phyloP scores from a whole-genome alignment of 2,797 vertebrate species.

The Loriculus beryllinus region DNA sequence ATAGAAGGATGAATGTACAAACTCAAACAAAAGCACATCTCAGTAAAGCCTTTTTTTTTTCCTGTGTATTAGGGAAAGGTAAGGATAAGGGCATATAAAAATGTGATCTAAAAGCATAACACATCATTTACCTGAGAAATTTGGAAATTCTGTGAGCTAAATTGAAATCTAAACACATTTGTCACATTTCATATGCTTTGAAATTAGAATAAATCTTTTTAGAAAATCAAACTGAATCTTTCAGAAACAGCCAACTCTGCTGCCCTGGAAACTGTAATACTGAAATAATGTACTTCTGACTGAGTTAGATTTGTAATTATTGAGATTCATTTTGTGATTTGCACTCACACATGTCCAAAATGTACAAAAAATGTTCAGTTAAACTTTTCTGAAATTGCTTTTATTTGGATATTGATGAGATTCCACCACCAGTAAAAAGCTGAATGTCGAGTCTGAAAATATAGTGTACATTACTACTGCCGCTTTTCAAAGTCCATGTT shows the following conservation, averaged over 20 bases:
- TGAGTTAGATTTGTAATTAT: not conserved
- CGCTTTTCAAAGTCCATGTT: not conserved
- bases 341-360: not conserved
- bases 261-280: not conserved
- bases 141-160: not conserved
- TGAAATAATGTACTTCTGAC: not conserved
- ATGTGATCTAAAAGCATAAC: not conserved
- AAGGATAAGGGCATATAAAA: not conserved
- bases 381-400: not conserved
- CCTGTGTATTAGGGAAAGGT: fast-evolving
- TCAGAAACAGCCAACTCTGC: not conserved
- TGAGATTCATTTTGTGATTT: not conserved
- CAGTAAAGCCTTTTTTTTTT: not conserved
- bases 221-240: not conserved
- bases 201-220: not conserved
- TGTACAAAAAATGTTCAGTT: not conserved
- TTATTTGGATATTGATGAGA: not conserved
- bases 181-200: not conserved
- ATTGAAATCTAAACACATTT: not conserved
- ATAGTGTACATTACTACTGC: not conserved
- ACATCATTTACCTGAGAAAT: not conserved
- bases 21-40: not conserved
- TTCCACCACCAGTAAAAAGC: not conserved
- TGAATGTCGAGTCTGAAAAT: not conserved
- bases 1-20: not conserved